Evolutionary conservation across 23 tunicate genomes (phyloP).

Genomic region (Styela plicata): DNA sequence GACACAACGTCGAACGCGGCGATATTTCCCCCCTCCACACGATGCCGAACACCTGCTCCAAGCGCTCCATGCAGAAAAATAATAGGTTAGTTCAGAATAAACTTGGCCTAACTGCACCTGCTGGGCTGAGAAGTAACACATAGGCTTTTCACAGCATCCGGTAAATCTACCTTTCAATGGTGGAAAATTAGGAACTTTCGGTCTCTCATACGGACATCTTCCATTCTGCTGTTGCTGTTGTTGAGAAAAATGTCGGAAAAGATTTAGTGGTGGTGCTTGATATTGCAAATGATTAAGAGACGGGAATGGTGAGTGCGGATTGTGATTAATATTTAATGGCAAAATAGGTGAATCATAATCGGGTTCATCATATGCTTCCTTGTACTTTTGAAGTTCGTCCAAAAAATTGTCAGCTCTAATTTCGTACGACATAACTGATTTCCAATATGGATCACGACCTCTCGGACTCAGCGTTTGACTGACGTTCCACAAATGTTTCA

Average conservation of each 20-base stretch:
- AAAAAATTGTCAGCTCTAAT: constrained; percentile 44
- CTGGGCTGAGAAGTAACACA: constrained; percentile 59
- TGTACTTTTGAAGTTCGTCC: constrained; percentile 26
- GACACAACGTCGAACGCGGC: constrained; percentile 7
- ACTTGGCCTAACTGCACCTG: background rate
- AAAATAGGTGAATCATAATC: background rate
- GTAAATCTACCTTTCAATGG: constrained; percentile 65
- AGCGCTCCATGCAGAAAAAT: constrained; percentile 33
- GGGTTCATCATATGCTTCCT: background rate
- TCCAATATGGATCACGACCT: constrained; percentile 39
- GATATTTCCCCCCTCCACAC: constrained; percentile 38
- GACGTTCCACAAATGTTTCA: constrained; percentile 27
- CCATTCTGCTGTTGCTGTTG: background rate
- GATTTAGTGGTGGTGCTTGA: background rate
- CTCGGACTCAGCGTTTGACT: constrained; percentile 22
- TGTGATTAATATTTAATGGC: constrained; percentile 18
- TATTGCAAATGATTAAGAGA: background rate
- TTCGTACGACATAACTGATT: constrained; percentile 7
- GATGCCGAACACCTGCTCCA: constrained; percentile 44
- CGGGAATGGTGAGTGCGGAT: background rate
- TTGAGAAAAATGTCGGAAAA: background rate
- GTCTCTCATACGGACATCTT: constrained; percentile 49
- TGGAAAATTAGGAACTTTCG: constrained; percentile 53
- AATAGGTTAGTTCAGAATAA: constrained; percentile 21
- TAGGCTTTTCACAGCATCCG: constrained; percentile 75